These are phyloP conservation scores for Hedychridium roseum DNA, from an alignment of 2,888 invertebrate species.

Conservation along the genomic window DNA sequence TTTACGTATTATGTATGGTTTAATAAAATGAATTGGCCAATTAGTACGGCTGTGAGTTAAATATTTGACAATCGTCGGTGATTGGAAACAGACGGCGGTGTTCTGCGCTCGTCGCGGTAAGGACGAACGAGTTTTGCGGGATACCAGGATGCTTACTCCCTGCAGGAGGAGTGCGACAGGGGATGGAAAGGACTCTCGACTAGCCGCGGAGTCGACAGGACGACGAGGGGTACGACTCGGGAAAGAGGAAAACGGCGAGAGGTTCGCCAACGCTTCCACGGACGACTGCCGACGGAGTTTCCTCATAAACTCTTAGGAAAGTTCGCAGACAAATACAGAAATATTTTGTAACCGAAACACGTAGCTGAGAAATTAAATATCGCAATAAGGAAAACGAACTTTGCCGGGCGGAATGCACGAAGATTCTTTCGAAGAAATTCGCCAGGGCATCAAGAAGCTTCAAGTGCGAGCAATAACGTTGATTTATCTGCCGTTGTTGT, in stretches of 20 bases:
- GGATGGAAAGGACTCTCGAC: slow-evolving; percentile 10
- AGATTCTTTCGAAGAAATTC: background rate
- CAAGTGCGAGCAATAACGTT: too few relatives aligned
- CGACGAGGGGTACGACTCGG: slow-evolving; percentile 35
- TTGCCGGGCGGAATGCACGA: too few relatives aligned
- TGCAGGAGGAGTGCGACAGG: slow-evolving; percentile 15
- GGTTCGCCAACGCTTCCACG: slow-evolving; percentile 40
- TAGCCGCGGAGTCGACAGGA: slow-evolving; percentile 24
- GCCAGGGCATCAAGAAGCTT: too few relatives aligned
- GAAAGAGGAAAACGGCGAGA: slow-evolving; percentile 44
- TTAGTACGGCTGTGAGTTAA: too few relatives aligned
- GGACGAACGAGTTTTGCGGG: too few relatives aligned
- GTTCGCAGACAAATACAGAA: slow-evolving; percentile 59
- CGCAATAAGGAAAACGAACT: slow-evolving; percentile 43
- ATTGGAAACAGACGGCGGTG: too few relatives aligned
- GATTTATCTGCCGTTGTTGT: too few relatives aligned
- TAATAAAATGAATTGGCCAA: too few relatives aligned
- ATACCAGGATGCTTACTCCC: too few relatives aligned
- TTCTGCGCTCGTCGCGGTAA: too few relatives aligned
- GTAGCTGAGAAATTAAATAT: slow-evolving; percentile 58
- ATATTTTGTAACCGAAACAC: slow-evolving; percentile 60
- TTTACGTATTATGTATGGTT: too few relatives aligned
- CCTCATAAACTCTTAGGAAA: slow-evolving; percentile 58
- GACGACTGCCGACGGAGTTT: slow-evolving; percentile 48
- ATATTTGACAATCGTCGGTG: too few relatives aligned